phyloP scores from a whole-genome alignment of 2,888 invertebrate genomes.

The Melieria crassipennis region DNA sequence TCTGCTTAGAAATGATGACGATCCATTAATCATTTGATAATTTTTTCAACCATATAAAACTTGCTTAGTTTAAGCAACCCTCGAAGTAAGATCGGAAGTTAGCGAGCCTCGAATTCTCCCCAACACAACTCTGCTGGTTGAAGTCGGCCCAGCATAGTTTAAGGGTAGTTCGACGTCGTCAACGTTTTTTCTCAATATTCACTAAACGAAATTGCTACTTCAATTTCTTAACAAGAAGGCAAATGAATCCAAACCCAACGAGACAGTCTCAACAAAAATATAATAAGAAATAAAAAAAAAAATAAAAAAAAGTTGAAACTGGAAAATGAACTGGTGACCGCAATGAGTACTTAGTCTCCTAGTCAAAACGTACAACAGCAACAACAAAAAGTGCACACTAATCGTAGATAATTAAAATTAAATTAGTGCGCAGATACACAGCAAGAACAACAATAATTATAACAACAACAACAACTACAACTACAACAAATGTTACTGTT shows the following conservation, averaged over 20 bases:
- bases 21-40: too few relatives aligned
- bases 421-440: slow-evolving; percentile 32
- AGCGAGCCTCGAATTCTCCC: too few relatives aligned
- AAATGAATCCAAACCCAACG: neutral
- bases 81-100: too few relatives aligned
- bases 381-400: slow-evolving; percentile 34
- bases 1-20: too few relatives aligned
- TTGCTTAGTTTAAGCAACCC: too few relatives aligned
- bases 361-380: slow-evolving; percentile 10
- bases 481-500: neutral
- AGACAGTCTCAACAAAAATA: neutral
- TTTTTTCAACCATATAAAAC: too few relatives aligned
- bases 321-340: too few relatives aligned
- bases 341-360: too few relatives aligned
- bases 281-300: neutral
- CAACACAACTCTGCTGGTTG: too few relatives aligned
- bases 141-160: too few relatives aligned
- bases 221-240: too few relatives aligned
- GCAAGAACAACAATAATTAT: slow-evolving; percentile 4
- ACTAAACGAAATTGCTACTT: neutral
- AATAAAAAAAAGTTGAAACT: neutral
- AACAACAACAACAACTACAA: slow-evolving; percentile 1
- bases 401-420: slow-evolving; percentile 39
- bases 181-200: neutral
- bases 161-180: too few relatives aligned